phyloP scores from a whole-genome alignment of 2,113 vertebrate species.

The Aptenodytes patagonicus region DNA sequence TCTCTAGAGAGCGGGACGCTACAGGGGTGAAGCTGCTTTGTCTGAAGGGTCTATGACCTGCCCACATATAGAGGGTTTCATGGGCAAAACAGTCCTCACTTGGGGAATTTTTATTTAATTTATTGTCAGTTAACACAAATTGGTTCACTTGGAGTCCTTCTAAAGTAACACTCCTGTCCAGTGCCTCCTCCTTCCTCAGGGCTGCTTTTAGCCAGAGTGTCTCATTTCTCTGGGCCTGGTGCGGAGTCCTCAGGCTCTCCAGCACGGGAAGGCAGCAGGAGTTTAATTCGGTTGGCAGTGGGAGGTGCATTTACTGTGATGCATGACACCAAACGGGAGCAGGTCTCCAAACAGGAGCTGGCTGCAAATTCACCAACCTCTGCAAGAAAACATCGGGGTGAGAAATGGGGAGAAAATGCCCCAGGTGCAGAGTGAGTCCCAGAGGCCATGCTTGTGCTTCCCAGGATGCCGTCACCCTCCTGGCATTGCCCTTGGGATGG shows the following conservation, averaged over 20 bases:
- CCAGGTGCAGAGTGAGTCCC: background rate
- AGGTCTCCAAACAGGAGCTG: background rate
- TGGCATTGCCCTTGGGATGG: background rate
- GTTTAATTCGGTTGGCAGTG: background rate
- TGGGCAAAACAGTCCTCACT: background rate
- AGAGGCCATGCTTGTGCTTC: background rate
- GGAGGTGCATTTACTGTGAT: background rate
- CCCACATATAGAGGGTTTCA: background rate
- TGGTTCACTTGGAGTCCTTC: background rate
- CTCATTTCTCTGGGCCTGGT: background rate
- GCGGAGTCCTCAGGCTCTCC: background rate
- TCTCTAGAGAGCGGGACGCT: background rate
- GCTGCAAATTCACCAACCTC: background rate
- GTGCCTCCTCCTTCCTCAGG: background rate
- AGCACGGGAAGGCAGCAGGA: background rate
- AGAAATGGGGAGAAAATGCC: background rate
- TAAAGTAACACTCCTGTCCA: background rate
- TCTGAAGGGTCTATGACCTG: background rate
- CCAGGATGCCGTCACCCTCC: background rate
- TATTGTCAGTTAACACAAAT: background rate
- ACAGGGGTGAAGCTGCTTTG: background rate
- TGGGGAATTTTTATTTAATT: background rate
- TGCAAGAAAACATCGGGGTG: background rate
- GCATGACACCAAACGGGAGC: background rate
- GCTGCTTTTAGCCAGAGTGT: background rate